Evolutionary conservation across 37 sponge, comb jelly and placozoan species (phyloP).

Genomic region (Oscarella lobularis): DNA sequence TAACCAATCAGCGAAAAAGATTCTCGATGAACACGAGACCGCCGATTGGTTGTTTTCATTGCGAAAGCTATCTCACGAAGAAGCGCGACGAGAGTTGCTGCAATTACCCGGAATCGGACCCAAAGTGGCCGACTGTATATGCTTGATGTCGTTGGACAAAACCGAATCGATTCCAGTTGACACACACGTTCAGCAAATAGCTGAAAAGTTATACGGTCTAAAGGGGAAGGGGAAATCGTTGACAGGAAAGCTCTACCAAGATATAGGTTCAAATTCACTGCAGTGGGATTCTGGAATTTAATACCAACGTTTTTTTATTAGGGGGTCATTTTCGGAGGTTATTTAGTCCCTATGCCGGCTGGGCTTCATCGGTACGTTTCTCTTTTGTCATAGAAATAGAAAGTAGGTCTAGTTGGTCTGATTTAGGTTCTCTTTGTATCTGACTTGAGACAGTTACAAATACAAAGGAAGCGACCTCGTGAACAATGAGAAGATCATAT

Average conservation of each 20-base stretch:
- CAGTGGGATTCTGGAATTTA: background rate
- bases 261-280: conserved; percentile 4
- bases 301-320: conserved; percentile 2
- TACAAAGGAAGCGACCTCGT: no score
- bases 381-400: conserved; percentile 8
- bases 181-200: conserved; percentile 69
- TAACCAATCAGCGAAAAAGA: conserved; percentile 21
- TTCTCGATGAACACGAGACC: conserved; percentile 10
- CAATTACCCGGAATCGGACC: conserved; percentile 71
- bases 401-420: background rate
- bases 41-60: conserved; percentile 23
- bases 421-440: conserved; percentile 17
- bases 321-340: conserved; percentile 54
- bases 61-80: conserved; percentile 16
- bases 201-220: conserved; percentile 49
- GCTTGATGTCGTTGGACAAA: conserved; percentile 82
- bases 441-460: conserved; percentile 16
- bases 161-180: conserved; percentile 85
- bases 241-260: conserved; percentile 7
- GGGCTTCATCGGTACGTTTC: conserved; percentile 70
- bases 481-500: no score
- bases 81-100: conserved; percentile 37
- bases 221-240: conserved; percentile 10
- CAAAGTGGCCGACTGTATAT: conserved; percentile 91
- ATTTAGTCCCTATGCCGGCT: conserved; percentile 69